Conservation (phyloP, 2,113 vertebrate genomes). For the Phaethornis superciliosus region DNA sequence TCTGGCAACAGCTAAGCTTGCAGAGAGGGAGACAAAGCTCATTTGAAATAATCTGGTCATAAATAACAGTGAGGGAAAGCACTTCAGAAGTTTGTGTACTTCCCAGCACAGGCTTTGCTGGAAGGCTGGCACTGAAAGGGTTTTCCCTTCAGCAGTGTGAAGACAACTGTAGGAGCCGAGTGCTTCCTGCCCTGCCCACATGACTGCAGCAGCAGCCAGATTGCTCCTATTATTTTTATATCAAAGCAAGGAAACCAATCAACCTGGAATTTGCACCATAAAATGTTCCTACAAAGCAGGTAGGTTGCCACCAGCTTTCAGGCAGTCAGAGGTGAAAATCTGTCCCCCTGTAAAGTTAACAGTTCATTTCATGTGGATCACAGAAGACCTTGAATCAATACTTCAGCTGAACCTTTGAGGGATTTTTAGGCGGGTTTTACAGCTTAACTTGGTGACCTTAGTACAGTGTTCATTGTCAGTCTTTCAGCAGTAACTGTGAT, state of each 20-base stretch:
- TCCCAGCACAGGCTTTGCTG: not conserved
- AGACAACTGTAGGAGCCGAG: not conserved
- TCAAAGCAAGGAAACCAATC: slow-evolving; percentile 37
- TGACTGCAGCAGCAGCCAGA: not conserved
- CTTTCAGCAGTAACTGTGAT: not conserved
- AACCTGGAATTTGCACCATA: not conserved
- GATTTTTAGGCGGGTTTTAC: not conserved
- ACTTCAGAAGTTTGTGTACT: not conserved
- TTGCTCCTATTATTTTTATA: slow-evolving; percentile 23
- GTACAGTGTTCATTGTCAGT: not conserved
- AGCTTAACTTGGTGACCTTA: not conserved
- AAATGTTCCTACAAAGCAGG: not conserved
- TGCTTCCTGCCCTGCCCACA: not conserved
- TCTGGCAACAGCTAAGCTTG: slow-evolving; percentile 7
- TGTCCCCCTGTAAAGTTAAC: not conserved
- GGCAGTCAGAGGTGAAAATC: slow-evolving; percentile 4
- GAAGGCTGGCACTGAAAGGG: not conserved
- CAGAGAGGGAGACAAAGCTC: slow-evolving; percentile 14
- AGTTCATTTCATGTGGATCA: not conserved
- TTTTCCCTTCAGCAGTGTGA: not conserved
- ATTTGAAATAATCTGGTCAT: not conserved
- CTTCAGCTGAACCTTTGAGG: not conserved
- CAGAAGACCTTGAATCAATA: not conserved
- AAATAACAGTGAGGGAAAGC: slow-evolving; percentile 15
- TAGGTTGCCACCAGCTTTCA: not conserved